Conservation (phyloP, 1,140 invertebrate species). For the Cherax destructor region DNA sequence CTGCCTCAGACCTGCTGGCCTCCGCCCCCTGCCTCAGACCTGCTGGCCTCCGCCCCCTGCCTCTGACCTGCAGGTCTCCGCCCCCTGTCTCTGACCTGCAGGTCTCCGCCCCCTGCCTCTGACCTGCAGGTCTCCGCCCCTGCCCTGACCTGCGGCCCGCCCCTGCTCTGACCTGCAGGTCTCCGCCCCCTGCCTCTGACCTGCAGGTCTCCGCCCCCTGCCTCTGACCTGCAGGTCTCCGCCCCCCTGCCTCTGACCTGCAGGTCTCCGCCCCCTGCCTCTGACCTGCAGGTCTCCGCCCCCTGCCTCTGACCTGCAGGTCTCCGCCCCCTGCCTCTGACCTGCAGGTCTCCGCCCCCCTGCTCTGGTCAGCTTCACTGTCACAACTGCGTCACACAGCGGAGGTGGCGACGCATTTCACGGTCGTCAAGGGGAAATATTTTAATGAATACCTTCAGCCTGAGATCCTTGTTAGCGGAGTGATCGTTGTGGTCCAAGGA, state of each 20-base stretch:
- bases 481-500: not conserved
- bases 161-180: too few species aligned
- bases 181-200: too few species aligned
- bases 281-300: too few species aligned
- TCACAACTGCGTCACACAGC: conserved; percentile 52
- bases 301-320: too few species aligned
- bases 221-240: too few species aligned
- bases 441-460: conserved; percentile 53
- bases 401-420: conserved; percentile 58
- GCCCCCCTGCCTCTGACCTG: too few species aligned
- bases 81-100: too few species aligned
- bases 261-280: too few species aligned
- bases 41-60: too few species aligned
- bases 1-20: too few species aligned
- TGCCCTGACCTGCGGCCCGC: too few species aligned
- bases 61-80: too few species aligned
- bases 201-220: not conserved
- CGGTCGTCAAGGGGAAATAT: conserved; percentile 56
- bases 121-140: not conserved
- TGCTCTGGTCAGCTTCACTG: conserved; percentile 1
- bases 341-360: not conserved
- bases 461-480: conserved; percentile 37
- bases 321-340: not conserved
- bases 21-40: not conserved
- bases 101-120: not conserved